Evolutionary conservation across 2,113 vertebrate species (phyloP).

Genomic region (Macaca nemestrina): DNA sequence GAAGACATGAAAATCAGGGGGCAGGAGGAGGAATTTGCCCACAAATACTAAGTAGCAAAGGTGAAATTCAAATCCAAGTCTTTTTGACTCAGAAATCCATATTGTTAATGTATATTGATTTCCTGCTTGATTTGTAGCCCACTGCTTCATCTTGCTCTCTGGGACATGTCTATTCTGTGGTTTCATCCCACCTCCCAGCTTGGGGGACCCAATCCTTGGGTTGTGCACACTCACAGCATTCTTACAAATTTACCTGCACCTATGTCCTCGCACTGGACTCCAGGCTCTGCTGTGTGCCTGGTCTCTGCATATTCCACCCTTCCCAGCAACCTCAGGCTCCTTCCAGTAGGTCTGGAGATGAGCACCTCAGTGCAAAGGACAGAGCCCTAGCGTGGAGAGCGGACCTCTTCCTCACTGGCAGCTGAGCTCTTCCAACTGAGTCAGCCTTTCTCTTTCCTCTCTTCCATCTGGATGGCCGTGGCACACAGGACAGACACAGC

Average conservation of each 20-base stretch:
- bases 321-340: neutral
- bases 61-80: neutral
- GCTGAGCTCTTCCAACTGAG: neutral
- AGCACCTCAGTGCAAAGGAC: neutral
- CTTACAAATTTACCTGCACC: neutral
- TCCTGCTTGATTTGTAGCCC: neutral
- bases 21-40: neutral
- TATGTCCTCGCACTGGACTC: neutral
- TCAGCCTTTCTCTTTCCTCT: neutral
- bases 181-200: neutral
- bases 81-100: neutral
- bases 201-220: accelerated
- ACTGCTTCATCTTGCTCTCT: neutral
- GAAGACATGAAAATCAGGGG: neutral
- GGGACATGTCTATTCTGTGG: neutral
- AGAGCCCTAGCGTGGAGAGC: accelerated
- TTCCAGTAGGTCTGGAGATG: neutral
- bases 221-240: neutral
- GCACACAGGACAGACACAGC: neutral
- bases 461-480: neutral
- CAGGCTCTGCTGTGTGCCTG: accelerated
- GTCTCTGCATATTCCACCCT: neutral
- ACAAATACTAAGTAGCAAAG: neutral
- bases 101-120: neutral
- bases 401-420: neutral